Evolutionary conservation across 2,888 invertebrate genomes (phyloP), one percentile per base, ranked within the genome.

Genomic region (Drosophila atroscutellata): DNA sequence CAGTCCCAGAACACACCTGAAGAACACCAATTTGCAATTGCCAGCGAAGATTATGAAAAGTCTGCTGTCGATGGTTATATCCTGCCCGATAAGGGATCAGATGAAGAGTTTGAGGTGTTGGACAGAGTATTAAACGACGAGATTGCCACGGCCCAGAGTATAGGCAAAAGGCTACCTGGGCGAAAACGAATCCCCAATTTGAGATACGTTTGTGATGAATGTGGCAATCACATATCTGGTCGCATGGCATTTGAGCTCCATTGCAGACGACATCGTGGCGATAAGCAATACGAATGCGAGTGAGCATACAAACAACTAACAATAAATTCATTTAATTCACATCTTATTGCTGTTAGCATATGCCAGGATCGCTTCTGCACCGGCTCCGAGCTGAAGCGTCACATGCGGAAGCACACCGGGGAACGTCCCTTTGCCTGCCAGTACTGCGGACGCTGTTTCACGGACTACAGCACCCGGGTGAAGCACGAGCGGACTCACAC

Each of bases 401-500:
- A 86, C 36, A 86, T 83, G 80, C 81, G 89, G 0, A 75, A 71
- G 32, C 86, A 86, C 58, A 89, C 86, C 0, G 86, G 86, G 4
- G 86, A 88, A 49, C 80, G 89, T 28, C 90, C 90, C 0, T 88
- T 86, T 66, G 83, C 80, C n/a, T 86, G 86, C 20, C 86, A 83
- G 28, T 80, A 81, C 50, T 86, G 86, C 51, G 81, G 72, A 3
- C 81, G 90, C 1, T 75, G 86, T 39, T 86, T 88, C 36, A 86
- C 89, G 15, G 90, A 85, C 37, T 85, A 87, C 56, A 85, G 88
- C 65, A 87, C 90, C 3, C 64, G 90, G 4, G 65, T 85, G 1
- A 88, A 89, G 32, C 86, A 86, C 36, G 86, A 86, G 28, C 70
- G 90, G 3, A 90, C 91, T 9, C 91, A 91, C 50, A 91, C 91